These are phyloP conservation scores for Noctuana brunneofusca DNA, from an alignment of 2,888 invertebrate genomes.

Conservation along the genomic window DNA sequence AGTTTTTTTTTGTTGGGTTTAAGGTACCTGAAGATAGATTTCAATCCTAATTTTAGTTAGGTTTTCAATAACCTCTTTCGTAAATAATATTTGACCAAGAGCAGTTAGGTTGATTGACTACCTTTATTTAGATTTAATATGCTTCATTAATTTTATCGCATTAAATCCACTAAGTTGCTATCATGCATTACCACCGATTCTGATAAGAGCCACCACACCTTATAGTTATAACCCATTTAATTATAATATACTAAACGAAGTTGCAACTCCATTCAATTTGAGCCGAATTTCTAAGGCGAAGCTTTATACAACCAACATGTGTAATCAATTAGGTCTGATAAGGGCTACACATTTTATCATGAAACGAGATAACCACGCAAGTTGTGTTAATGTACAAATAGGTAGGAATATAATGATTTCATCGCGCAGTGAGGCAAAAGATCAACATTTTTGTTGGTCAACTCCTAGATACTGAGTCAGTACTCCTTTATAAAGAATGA, in stretches of 20 bases:
- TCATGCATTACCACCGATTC: conserved; percentile 31
- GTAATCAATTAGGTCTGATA: conserved; percentile 69
- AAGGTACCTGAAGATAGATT: no score
- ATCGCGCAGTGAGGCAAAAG: conserved; percentile 52
- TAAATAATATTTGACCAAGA: no score
- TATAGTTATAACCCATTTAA: conserved; percentile 49
- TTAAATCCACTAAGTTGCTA: neutral
- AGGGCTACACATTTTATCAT: conserved; percentile 62
- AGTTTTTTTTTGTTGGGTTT: no score
- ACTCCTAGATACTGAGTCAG: conserved; percentile 18
- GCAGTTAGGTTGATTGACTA: no score
- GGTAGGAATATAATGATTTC: conserved; percentile 60
- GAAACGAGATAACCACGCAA: conserved; percentile 54
- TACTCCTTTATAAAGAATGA: conserved; percentile 4
- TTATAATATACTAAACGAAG: conserved; percentile 35
- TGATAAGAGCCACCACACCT: conserved; percentile 72
- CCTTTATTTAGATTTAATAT: no score
- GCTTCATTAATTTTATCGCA: no score
- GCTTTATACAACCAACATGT: conserved; percentile 49
- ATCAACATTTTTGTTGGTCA: conserved; percentile 55
- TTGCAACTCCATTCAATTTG: conserved; percentile 32
- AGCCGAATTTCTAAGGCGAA: conserved; percentile 44
- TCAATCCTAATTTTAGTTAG: no score
- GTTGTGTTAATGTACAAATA: conserved; percentile 52
- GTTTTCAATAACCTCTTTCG: no score